A percentile compares a stretch with the other conserved stretches of the same genome.
Evolutionary conservation across 1,140 invertebrate species (phyloP).

Genomic region (Argopecten irradians): DNA sequence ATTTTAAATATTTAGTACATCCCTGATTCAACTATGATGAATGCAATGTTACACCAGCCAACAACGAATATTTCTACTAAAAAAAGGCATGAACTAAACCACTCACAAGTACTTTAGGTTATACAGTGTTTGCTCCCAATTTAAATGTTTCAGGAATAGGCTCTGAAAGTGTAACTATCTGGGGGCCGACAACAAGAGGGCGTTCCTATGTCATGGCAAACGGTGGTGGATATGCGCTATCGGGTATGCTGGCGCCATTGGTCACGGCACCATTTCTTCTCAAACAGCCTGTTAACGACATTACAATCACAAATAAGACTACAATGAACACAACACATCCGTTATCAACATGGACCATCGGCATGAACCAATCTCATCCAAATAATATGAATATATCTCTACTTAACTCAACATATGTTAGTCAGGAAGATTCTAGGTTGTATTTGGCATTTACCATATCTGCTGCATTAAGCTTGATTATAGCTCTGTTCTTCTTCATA

Average conservation of each 20-base stretch:
- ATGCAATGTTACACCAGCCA: no score
- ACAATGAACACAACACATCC: neutral
- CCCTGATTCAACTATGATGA: no score
- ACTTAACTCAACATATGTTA: neutral
- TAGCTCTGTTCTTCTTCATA: no score
- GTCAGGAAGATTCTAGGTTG: neutral
- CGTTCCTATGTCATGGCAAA: neutral
- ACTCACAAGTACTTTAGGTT: no score
- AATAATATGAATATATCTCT: neutral
- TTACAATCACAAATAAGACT: no score
- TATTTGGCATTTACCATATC: constrained; percentile 24
- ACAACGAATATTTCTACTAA: no score
- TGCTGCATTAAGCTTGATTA: no score
- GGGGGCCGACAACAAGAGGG: neutral
- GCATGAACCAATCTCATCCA: neutral
- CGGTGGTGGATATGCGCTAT: constrained; percentile 25
- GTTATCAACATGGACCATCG: no score
- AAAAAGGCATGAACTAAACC: no score
- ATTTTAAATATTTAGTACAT: no score
- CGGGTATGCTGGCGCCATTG: constrained; percentile 33
- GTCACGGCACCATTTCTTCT: constrained; percentile 36
- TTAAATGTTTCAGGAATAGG: neutral
- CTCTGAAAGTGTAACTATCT: neutral
- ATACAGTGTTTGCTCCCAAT: no score
- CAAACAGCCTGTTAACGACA: no score